Base-by-base conservation (phyloP, 2,113 vertebrate species). In the Rhea americana region DNA sequence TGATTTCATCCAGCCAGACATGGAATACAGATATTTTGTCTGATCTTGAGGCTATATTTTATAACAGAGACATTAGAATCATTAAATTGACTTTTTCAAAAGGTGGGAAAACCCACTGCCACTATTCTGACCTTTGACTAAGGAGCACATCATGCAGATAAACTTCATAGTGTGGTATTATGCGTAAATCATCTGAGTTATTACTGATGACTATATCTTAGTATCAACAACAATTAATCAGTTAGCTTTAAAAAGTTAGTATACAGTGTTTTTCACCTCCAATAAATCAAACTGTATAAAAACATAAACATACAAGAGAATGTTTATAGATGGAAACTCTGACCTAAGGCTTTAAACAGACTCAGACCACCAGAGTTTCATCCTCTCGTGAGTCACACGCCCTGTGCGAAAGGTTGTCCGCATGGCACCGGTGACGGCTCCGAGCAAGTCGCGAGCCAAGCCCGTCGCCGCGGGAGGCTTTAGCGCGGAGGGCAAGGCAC, bases 261-360 rank as follows among this genome's bases (percentile, higher is more conserved):
- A 82, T 90, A 93, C 92, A 94, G 83, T 87, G 78, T 15, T 85
- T n/a, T 95, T 93, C 92, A 96, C 94, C 92, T 95, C 77, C 71
- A 89, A 94, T 96, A 96, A 95, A 96, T 96, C 96, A 95, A 84
- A 32, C 59, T 89, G 77, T 12, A 56, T 79, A 62, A 89, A 70
- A 96, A 21, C 50, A 80, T 94, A 95, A 96, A 96, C 93, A 96
- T 0, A 2, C 62, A 47, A 67, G 84, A 24, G 63, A 94, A 59
- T 93, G 93, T 96, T 96, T 96, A 95, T 77, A 95, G 90, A 95
- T 87, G 93, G 88, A 96, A 95, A 93, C 55, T 93, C 62, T 94
- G 94, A 95, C 93, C 90, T 47, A 94, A 94, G 81, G 80, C 77
- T 95, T 85, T 85, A 70, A 90, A 55, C 90, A 96, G 83, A 48